Percentiles rank a stretch among this genome's conserved stretches.
Conservation (phyloP, 2,797 vertebrate species). For the Hirundo rustica region DNA sequence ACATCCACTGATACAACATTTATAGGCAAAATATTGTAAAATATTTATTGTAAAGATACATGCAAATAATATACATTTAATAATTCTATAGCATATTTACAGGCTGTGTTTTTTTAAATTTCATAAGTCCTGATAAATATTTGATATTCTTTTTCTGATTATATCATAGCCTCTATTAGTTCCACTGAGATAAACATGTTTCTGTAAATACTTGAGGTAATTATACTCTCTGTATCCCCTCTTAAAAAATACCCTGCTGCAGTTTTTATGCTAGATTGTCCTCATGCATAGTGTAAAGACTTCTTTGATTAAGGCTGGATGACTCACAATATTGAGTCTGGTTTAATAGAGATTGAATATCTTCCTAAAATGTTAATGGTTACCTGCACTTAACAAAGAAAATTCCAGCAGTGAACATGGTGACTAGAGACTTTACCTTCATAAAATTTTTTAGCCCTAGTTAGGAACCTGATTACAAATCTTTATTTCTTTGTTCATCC, state of each 20-base stretch:
- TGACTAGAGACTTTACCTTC: neutral
- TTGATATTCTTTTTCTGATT: neutral
- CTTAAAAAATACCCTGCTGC: neutral
- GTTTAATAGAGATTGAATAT: neutral
- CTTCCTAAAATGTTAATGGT: neutral
- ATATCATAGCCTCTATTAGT: neutral
- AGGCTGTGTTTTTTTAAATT: neutral
- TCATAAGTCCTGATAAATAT: conserved; percentile 7
- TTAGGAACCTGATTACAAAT: neutral
- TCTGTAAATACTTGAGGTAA: neutral
- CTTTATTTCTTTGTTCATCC: neutral
- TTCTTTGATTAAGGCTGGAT: neutral
- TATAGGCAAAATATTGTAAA: conserved; percentile 9
- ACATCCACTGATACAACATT: neutral
- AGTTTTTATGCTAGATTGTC: neutral
- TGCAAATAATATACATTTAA: neutral
- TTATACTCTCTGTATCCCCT: neutral
- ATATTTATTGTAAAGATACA: neutral
- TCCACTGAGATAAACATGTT: neutral
- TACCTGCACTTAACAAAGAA: neutral
- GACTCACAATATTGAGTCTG: neutral
- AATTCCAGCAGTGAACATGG: neutral
- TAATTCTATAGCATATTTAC: neutral
- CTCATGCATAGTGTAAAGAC: neutral
- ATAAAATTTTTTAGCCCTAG: neutral